Conservation (phyloP, 2,797 vertebrate genomes). For the Pampus argenteus region DNA sequence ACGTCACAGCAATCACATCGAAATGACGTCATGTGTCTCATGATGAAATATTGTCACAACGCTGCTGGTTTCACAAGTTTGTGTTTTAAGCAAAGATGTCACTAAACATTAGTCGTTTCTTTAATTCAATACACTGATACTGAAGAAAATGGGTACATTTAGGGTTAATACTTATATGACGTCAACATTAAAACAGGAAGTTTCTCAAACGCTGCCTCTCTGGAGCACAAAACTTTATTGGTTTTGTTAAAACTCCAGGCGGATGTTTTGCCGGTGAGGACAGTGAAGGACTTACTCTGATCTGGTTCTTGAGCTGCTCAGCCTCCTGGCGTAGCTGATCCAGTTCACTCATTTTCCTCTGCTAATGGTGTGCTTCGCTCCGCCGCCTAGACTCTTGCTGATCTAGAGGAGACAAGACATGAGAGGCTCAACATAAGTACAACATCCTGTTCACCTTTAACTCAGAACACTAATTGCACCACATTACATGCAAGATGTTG, state of each 20-base stretch:
- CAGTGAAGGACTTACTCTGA: conserved; percentile 88
- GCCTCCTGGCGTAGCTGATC: conserved; percentile 99
- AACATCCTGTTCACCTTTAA: neutral
- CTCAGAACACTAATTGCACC: neutral
- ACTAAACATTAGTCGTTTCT: neutral
- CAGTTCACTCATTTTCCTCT: conserved; percentile 98
- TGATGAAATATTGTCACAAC: neutral
- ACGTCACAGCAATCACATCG: neutral
- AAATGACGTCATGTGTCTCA: neutral
- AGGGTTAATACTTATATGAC: neutral
- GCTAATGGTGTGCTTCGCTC: conserved; percentile 89
- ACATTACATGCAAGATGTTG: neutral
- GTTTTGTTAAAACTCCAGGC: too few relatives aligned
- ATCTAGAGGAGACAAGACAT: conserved; percentile 80
- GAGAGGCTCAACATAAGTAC: conserved; percentile 32
- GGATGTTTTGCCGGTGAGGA: too few relatives aligned
- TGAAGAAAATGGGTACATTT: neutral
- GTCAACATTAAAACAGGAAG: neutral
- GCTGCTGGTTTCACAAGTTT: neutral
- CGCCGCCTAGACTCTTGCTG: conserved; percentile 89
- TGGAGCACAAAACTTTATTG: neutral
- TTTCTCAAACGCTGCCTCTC: neutral
- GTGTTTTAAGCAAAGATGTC: neutral
- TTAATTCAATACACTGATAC: neutral
- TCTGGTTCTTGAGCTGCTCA: conserved; percentile 98